These are phyloP conservation scores for Coreius guichenoti DNA, from an alignment of 2,797 vertebrate genomes.

Conservation along the genomic window DNA sequence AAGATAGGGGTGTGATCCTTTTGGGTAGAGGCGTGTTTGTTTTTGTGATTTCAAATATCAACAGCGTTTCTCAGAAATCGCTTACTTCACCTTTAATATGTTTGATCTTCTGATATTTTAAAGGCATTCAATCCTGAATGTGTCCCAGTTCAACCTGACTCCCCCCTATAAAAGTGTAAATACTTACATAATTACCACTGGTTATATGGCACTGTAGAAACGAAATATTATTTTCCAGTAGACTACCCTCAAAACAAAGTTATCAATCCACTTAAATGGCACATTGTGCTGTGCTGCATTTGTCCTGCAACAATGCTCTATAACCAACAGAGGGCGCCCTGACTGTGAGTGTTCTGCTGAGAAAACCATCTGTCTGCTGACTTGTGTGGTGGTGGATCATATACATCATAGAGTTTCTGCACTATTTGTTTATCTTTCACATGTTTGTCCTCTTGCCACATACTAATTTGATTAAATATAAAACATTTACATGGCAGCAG, in stretches of 20 bases:
- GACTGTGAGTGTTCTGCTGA: neutral
- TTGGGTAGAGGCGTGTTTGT: too few relatives aligned
- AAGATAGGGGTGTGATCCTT: too few relatives aligned
- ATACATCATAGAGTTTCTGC: neutral
- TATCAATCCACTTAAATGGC: neutral
- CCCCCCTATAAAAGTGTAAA: neutral
- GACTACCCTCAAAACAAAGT: neutral
- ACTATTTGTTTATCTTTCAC: neutral
- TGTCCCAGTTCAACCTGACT: neutral
- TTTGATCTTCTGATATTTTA: neutral
- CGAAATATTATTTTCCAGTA: neutral
- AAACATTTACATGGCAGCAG: slow-evolving; percentile 20
- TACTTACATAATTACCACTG: neutral
- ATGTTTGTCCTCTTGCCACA: neutral
- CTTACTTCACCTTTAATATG: too few relatives aligned
- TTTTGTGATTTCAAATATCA: too few relatives aligned
- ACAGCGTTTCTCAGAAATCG: too few relatives aligned
- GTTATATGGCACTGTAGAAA: neutral
- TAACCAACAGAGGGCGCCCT: slow-evolving; percentile 28
- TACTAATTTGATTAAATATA: slow-evolving; percentile 23
- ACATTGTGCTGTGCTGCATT: neutral
- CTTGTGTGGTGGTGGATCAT: neutral
- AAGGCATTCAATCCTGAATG: neutral
- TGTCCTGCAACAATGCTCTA: neutral
- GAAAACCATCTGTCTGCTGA: neutral